Base-by-base conservation (phyloP, 2,888 invertebrate genomes). In the Lasioglossum figueresi region DNA sequence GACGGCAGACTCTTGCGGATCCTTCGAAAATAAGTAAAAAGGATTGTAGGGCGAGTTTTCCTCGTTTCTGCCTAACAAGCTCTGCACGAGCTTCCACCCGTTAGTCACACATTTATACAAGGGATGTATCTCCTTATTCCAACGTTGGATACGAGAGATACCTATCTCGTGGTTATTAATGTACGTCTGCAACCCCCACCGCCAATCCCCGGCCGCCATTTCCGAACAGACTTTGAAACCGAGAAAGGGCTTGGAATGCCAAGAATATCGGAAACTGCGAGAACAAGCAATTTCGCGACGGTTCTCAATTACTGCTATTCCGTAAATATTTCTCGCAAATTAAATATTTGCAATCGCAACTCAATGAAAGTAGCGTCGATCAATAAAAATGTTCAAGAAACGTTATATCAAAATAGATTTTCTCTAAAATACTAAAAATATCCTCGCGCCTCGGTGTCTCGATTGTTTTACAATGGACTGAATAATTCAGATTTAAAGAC, bases 141-240 rank as follows among this genome's bases (percentile, higher is more conserved):
- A 78, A 79, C 71, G 92, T 91, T 89, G 91, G 79, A 89, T 91
- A 84, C 84, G 79, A 80, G 87, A 93, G 94, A 94, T 94, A 92
- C 92, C 93, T 92, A 94, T 93, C 93, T 93, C 89, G 89, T 84
- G 91, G 94, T 94, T 94, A 94, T 94, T 94, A 94, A 94, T 94
- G 94, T 94, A 93, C 88, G 94, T 94, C 94, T 93, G 93, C 92
- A 86, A 88, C 84, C 91, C 88, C 86, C 52, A 71, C 88, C 82
- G 82, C 85, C 90, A 83, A 76, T 81, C 83, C 71, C 52, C 80
- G 34, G 80, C 81, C 75, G 45, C 59, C 71, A 66, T 77, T 70
- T 77, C 79, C 76, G 40, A 48, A 27, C 56, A 76, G 84, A 82
- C 85, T 82, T 85, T 87, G 84, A 86, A 88, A 87, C 88, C 86